Evolutionary conservation across 2,113 vertebrate genomes (phyloP), one percentile per base, ranked within the genome.

Genomic region (Crypturellus undulatus): DNA sequence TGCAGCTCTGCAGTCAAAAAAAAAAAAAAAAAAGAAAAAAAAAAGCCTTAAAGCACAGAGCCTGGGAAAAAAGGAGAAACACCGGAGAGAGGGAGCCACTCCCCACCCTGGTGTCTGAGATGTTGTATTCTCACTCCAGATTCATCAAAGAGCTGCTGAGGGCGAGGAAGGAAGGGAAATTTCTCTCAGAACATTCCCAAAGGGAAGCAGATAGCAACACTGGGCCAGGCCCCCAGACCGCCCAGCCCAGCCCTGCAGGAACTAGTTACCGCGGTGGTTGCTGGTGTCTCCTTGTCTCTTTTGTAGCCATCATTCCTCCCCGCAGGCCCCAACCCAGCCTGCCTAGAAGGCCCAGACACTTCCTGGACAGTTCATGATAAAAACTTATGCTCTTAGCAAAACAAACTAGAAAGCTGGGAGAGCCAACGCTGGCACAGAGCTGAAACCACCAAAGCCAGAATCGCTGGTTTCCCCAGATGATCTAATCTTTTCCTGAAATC

Each of bases 381-480:
- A 96, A 94, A 94, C 92, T 95, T 90, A 54, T 78, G 92, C 86
- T 96, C 89, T 96, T 96, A 96, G 96, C 94, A 96, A 96, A 96
- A 96, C 94, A 96, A 96, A 96, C 77, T 52, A 94, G 89, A 84
- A 92, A 89, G 69, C 77, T 96, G 88, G 56, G 80, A 92, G 95
- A 96, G 94, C 92, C 95, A 96, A 90, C 77, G 88, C 69, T 96
- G 96, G 96, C 96, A 95, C 83, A 81, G 89, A 86, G 47, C 65
- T 96, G 80, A 93, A 96, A 93, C 95, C 94, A 81, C 91, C 3
- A 1, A 87, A 96, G 95, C 96, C 96, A 94, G 95, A 95, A 94
- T 80, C 96, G 92, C 96, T 93, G 95, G 96, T 94, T 96, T 95
- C 69, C 92, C 94, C 16, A 0, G 80, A 87, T 95, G 83, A 95